Base-by-base conservation (phyloP, 2,888 invertebrate genomes). In the Phortica magna region DNA sequence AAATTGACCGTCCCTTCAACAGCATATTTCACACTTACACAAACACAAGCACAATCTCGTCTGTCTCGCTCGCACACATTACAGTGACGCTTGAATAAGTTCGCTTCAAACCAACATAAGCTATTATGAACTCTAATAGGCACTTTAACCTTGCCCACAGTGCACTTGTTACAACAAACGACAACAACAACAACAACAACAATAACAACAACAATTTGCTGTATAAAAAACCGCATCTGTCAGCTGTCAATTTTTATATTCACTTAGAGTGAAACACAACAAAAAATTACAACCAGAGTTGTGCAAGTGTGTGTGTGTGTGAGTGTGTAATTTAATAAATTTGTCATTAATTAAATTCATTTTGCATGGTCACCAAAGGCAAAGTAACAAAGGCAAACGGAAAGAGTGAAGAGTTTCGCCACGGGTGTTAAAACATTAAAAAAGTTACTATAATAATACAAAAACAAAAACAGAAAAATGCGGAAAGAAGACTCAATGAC, bases 261-360 rank as follows among this genome's bases (percentile, higher is more conserved):
- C 19, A 59, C 59, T 19, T 59, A 19, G 19, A 59, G 59, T 59
- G 9, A 59, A 10, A 7, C 59, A 19, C 22, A 59, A 59, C 59
- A 59, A 31, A 31, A 31, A 31, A 31, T 31, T 31, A 31, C 31
- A 31, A 31, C 31, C 48, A 48, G 2, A 48, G 9, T 7, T 48
- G 48, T 48, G 48, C 7, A 9, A 12, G 14, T 48, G 48, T 12
- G 1, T 6, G 48, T 12, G 48, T 12, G 48, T 12, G 48, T 12
- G 48, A 48, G 4, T 64, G 22, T 64, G 64, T 64, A 64, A 64
- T 64, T 31, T 64, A 39, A 64, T 64, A 64, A 64, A 64, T 64
- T 64, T 64, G 64, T 64, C 39, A 64, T 64, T 64, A 64, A 64
- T 64, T 64, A 64, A 64, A 64, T 64, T 64, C 64, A 64, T 31